These are phyloP conservation scores for Mungos mungo DNA, from an alignment of 2,113 vertebrate genomes.

Conservation along the genomic window DNA sequence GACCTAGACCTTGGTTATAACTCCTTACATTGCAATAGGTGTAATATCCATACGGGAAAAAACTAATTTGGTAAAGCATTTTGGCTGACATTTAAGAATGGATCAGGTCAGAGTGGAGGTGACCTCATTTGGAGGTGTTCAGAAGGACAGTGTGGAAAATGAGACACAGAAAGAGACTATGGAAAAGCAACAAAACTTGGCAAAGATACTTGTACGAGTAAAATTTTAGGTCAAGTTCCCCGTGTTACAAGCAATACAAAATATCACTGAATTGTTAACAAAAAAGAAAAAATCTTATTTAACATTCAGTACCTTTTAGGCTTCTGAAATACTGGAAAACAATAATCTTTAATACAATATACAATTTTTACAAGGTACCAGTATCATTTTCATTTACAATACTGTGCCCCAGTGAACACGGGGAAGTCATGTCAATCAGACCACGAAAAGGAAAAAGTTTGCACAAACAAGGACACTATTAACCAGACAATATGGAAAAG, in stretches of 20 bases:
- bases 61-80: neutral
- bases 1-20: neutral
- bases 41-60: neutral
- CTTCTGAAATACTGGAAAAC: neutral
- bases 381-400: conserved; percentile 1
- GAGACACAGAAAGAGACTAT: neutral
- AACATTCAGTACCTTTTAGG: neutral
- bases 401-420: neutral
- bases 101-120: neutral
- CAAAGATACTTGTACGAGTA: neutral
- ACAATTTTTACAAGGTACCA: neutral
- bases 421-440: conserved; percentile 21
- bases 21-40: neutral
- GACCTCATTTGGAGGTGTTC: neutral
- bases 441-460: conserved; percentile 3
- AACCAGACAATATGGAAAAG: neutral
- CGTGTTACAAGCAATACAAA: neutral
- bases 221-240: conserved; percentile 28
- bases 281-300: neutral
- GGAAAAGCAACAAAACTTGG: neutral
- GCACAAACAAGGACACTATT: conserved; percentile 37
- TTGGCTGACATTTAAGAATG: conserved; percentile 5
- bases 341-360: neutral
- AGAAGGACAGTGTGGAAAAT: neutral
- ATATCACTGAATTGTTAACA: neutral